phyloP scores from a whole-genome alignment of 2,113 vertebrate species.

The Leptodactylus fuscus region DNA sequence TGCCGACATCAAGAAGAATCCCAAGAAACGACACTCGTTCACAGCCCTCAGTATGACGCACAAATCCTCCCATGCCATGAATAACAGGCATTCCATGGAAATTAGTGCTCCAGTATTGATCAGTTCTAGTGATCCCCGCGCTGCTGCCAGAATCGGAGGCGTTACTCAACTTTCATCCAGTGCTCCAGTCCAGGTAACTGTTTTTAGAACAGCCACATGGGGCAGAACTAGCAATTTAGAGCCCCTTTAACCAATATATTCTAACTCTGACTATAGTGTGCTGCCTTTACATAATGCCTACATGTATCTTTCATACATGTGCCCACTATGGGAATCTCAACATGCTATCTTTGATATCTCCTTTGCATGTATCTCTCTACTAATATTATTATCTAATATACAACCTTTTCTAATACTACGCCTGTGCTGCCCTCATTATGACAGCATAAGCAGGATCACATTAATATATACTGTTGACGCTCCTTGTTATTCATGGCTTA shows the following conservation, averaged over 20 bases:
- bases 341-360: constrained; percentile 14
- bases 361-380: constrained; percentile 43
- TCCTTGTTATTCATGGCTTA: constrained; percentile 58
- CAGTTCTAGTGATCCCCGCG: constrained; percentile 94
- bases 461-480: constrained; percentile 8
- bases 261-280: constrained; percentile 1
- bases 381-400: constrained; percentile 17
- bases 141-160: constrained; percentile 90
- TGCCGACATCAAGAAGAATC: constrained; percentile 91
- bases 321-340: background rate
- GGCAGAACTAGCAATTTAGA: background rate
- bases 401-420: background rate
- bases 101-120: constrained; percentile 96
- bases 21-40: constrained; percentile 98
- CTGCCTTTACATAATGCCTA: background rate
- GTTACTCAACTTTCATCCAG: constrained; percentile 80
- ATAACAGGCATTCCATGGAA: constrained; percentile 98
- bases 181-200: constrained; percentile 80
- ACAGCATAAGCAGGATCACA: constrained; percentile 55
- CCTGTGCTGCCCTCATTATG: constrained; percentile 46
- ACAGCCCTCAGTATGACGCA: constrained; percentile 93
- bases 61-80: constrained; percentile 86
- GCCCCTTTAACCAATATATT: background rate
- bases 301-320: constrained; percentile 43
- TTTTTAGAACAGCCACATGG: constrained; percentile 45